Evolutionary conservation across 1,140 invertebrate species (phyloP).

Genomic region (Eupristina koningsbergeri): DNA sequence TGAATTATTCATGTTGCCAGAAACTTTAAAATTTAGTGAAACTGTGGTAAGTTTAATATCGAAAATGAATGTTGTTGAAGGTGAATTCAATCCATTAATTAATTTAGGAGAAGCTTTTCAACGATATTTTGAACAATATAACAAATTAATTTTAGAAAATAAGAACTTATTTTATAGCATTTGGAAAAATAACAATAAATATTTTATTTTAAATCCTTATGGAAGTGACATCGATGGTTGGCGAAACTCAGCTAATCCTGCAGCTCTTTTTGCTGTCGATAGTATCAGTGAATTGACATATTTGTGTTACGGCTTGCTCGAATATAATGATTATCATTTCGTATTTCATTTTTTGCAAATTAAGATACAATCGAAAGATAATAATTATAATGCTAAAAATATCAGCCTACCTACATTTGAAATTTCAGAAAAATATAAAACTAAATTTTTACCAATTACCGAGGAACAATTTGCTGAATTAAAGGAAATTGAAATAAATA

Average conservation of each 20-base stretch:
- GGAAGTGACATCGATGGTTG: conserved; percentile 63
- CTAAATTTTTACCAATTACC: conserved; percentile 63
- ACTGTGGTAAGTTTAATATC: conserved; percentile 53
- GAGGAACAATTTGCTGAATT: conserved; percentile 59
- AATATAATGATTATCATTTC: conserved; percentile 62
- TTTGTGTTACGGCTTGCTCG: conserved; percentile 59
- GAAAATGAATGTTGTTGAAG: conserved; percentile 56
- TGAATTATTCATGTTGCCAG: conserved; percentile 61
- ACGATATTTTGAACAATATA: conserved; percentile 59
- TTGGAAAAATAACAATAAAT: conserved; percentile 59
- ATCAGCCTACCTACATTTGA: conserved; percentile 43
- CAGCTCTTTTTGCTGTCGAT: conserved; percentile 57
- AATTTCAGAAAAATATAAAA: conserved; percentile 56
- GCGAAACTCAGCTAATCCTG: conserved; percentile 55
- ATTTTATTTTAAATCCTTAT: conserved; percentile 67
- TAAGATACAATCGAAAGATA: conserved; percentile 55
- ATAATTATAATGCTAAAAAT: not conserved
- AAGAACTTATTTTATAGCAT: conserved; percentile 62
- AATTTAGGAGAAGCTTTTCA: conserved; percentile 66
- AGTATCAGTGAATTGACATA: conserved; percentile 60
- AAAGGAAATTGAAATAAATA: not conserved
- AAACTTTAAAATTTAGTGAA: conserved; percentile 56
- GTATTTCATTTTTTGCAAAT: conserved; percentile 59
- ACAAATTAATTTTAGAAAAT: conserved; percentile 64
- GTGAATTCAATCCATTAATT: conserved; percentile 58